Conservation (phyloP, 2,113 vertebrate species). For the Zosterops borbonicus region DNA sequence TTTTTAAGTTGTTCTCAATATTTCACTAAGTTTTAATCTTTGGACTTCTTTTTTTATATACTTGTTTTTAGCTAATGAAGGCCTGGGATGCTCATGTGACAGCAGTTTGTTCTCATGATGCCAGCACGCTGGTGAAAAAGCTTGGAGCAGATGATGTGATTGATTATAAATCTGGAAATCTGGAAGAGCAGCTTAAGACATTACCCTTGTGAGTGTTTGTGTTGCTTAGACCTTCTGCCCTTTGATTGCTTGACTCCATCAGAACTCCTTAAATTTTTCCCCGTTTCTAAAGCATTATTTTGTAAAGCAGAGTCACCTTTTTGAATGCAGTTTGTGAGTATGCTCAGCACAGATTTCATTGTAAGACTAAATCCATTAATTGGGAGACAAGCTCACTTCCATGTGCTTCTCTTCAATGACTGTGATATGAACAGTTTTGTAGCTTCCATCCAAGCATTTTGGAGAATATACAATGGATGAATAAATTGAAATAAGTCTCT, state of each 20-base stretch:
- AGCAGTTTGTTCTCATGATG: conserved; percentile 90
- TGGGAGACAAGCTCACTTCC: not conserved
- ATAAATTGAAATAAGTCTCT: conserved; percentile 7
- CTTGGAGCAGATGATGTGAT: conserved; percentile 88
- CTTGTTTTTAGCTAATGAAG: conserved; percentile 84
- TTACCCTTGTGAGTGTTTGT: conserved; percentile 80
- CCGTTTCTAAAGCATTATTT: not conserved
- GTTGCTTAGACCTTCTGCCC: not conserved
- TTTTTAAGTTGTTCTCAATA: not conserved
- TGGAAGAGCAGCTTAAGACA: conserved; percentile 77
- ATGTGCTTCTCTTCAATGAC: not conserved
- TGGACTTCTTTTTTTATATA: not conserved
- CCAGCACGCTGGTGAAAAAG: conserved; percentile 79
- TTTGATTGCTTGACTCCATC: not conserved
- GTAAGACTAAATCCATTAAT: not conserved
- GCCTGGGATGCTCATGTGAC: conserved; percentile 93
- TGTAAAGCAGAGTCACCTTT: not conserved
- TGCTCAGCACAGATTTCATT: not conserved
- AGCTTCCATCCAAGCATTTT: not conserved
- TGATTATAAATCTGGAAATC: conserved; percentile 84
- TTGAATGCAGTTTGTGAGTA: not conserved
- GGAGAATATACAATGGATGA: not conserved
- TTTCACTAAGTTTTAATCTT: not conserved
- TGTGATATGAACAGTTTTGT: not conserved
- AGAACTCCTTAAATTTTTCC: not conserved